Base-by-base conservation (phyloP, 35 echinoderm and acorn worm genomes). In the Amphiura filiformis region DNA sequence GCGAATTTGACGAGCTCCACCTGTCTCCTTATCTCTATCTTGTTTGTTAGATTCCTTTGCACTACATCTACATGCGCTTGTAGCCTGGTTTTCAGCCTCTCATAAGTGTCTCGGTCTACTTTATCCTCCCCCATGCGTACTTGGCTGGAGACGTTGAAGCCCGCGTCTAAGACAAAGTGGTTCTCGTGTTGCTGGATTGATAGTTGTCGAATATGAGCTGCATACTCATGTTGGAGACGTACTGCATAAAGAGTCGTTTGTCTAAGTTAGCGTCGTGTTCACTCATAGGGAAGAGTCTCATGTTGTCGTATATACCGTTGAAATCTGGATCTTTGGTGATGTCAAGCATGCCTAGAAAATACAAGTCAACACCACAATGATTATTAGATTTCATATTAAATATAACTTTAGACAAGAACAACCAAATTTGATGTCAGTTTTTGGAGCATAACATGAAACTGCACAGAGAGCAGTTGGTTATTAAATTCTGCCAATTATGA, bases 221-320 rank as follows among this genome's bases (percentile, higher is more conserved):
- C 31, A 99, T 80, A 0, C 81, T 81, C 83, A 99, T 92, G 38
- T 87, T 78, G 17, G 94, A 80, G 17, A 94, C 93, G 39, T 94
- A 90, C 79, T 95, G 90, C 87, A 95, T 92, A 39, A 94, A 95
- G 26, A 15, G 30, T 92, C 77, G 30, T 84, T 84, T 34, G 94
- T 99, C 83, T 14, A 86, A 61, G 38, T 92, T 90, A 1, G 96
- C 96, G 77, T 99, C 96, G 11, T 90, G 87, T 56, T 90, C 86
- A 76, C 93, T 95, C 96, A 94, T 94, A 0, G 96, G 93, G 75
- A 99, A 95, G 4, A 99, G 87, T 20, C 90, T 79, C 96, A 99
- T 99, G 40, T 94, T 88, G 38, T 94, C 90, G 84, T 99, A 99
- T 75, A 94, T 92, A 18, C 37, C 77, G 32, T 78, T 37, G 35